phyloP scores from a whole-genome alignment of 1,140 invertebrate genomes.

The Panagrolaimus sp. region DNA sequence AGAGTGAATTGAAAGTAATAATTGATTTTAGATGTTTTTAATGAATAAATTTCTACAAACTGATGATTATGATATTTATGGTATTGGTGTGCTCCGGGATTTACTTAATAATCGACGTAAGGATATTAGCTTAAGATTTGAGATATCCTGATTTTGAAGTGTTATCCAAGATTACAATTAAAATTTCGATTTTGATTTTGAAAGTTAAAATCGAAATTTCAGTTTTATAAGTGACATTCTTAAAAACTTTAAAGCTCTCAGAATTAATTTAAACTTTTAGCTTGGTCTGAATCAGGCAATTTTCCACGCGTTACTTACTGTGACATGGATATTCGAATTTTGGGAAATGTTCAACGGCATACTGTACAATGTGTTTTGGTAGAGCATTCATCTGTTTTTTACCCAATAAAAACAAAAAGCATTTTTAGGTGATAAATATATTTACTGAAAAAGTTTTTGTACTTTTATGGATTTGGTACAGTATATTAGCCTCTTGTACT shows the following conservation, averaged over 20 bases:
- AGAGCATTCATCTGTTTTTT: too few relatives aligned
- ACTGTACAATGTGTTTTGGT: constrained; percentile 59
- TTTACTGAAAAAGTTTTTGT: constrained; percentile 60
- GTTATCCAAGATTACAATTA: too few relatives aligned
- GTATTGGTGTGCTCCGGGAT: constrained; percentile 50
- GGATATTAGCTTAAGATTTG: neutral
- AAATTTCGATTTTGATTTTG: too few relatives aligned
- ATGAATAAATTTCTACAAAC: constrained; percentile 62
- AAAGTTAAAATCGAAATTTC: too few relatives aligned
- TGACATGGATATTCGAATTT: constrained; percentile 62
- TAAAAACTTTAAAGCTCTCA: constrained; percentile 7
- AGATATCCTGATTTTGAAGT: too few relatives aligned
- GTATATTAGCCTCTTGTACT: constrained; percentile 60
- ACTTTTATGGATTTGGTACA: constrained; percentile 63
- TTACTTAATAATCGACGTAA: constrained; percentile 48
- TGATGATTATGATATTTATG: constrained; percentile 59
- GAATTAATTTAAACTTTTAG: constrained; percentile 39
- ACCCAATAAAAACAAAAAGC: too few relatives aligned
- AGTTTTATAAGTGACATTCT: too few relatives aligned
- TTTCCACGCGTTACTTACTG: constrained; percentile 60
- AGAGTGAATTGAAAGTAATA: too few relatives aligned
- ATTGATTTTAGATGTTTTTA: constrained; percentile 61
- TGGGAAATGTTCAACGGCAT: constrained; percentile 60
- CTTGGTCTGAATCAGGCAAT: constrained; percentile 58
- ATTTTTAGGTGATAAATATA: constrained; percentile 57